These are phyloP conservation scores for Leptobrachium leishanense DNA, from an alignment of 2,113 vertebrate genomes.

Conservation along the genomic window DNA sequence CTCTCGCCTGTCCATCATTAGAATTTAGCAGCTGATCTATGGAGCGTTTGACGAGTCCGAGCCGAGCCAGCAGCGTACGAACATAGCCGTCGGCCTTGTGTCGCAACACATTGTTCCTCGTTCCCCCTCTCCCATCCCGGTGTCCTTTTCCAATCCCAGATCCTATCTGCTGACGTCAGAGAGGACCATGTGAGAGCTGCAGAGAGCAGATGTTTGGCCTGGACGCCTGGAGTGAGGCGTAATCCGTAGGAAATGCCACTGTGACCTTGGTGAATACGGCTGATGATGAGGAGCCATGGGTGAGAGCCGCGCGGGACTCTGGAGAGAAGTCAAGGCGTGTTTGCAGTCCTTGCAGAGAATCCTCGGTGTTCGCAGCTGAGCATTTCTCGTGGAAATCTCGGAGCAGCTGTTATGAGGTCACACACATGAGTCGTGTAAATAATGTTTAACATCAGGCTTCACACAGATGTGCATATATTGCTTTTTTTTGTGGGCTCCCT, in stretches of 20 bases:
- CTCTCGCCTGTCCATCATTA: too few relatives aligned
- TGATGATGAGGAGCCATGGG: background rate
- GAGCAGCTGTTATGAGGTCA: background rate
- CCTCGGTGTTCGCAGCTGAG: background rate
- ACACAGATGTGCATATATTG: too few relatives aligned
- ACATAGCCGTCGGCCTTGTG: too few relatives aligned
- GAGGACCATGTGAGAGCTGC: too few relatives aligned
- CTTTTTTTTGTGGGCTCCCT: too few relatives aligned
- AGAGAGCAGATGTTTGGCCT: constrained; percentile 23
- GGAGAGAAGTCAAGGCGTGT: background rate
- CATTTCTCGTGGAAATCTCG: background rate
- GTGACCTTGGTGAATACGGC: background rate
- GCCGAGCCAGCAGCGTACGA: background rate
- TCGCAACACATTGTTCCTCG: too few relatives aligned
- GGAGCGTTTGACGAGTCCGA: background rate
- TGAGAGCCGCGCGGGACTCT: background rate
- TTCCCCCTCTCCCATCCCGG: too few relatives aligned
- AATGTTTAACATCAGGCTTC: background rate
- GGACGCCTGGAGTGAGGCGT: background rate
- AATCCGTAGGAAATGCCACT: background rate
- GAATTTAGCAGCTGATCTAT: too few relatives aligned
- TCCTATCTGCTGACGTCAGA: too few relatives aligned
- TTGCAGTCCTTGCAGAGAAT: background rate
- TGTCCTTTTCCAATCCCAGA: too few relatives aligned
- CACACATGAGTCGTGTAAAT: background rate